phyloP scores from a whole-genome alignment of 1,140 invertebrate species.

The Diuraphis noxia region DNA sequence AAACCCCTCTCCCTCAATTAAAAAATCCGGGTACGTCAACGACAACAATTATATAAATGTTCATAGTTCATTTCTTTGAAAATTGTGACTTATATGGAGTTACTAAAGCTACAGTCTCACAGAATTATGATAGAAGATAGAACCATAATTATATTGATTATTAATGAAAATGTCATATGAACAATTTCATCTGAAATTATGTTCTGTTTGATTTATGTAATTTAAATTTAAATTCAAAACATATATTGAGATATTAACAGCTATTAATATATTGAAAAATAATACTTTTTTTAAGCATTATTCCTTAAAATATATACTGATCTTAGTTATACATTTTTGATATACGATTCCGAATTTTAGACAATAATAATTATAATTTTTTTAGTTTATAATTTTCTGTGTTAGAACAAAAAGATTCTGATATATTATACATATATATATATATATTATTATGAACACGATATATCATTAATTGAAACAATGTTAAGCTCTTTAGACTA shows the following conservation, averaged over 20 bases:
- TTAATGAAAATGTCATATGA: not conserved
- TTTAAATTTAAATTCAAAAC: not conserved
- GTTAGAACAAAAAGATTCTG: not conserved
- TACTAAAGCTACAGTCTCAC: not conserved
- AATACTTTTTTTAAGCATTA: not conserved
- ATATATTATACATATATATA: no score
- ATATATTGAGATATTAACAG: not conserved
- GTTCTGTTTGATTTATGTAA: not conserved
- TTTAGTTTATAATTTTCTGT: not conserved
- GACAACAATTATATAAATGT: no score
- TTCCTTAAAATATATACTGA: not conserved
- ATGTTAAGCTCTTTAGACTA: not conserved
- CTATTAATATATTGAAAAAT: not conserved
- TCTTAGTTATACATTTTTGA: not conserved
- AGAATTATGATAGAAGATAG: no score
- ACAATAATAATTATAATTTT: not conserved
- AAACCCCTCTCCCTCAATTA: no score
- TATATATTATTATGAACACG: no score
- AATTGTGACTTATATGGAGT: not conserved
- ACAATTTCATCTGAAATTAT: not conserved
- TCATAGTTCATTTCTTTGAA: not conserved
- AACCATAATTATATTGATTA: not conserved
- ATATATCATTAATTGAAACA: not conserved
- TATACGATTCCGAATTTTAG: not conserved
- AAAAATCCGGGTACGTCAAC: no score